Evolutionary conservation across 2,797 vertebrate genomes (phyloP).

Genomic region (Sebastes ruberrimus): DNA sequence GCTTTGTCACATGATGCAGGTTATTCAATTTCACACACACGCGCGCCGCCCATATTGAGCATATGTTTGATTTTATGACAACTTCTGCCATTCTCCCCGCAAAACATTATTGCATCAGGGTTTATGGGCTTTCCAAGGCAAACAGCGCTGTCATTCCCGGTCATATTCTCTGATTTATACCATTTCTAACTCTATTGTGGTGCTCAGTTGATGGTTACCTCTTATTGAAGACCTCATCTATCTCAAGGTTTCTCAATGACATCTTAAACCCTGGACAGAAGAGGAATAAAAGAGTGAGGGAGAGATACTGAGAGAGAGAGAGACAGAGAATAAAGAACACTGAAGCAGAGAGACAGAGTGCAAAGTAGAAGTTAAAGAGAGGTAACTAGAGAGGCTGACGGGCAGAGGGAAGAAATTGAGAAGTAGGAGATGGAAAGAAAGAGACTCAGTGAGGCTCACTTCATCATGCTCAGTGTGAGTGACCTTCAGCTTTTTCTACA

Average conservation of each 20-base stretch:
- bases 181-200: conserved; percentile 49
- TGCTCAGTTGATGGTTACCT: conserved; percentile 46
- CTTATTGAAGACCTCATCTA: conserved; percentile 62
- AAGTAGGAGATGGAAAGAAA: conserved; percentile 24
- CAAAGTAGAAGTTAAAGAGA: conserved; percentile 47
- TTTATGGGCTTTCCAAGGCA: conserved; percentile 65
- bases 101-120: conserved; percentile 66
- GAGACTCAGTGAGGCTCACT: conserved; percentile 39
- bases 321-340: conserved; percentile 12
- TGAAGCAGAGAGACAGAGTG: conserved; percentile 23
- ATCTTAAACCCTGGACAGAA: conserved; percentile 46
- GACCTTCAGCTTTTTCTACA: conserved; percentile 55
- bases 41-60: conserved; percentile 31
- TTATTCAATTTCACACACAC: conserved; percentile 61
- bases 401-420: conserved; percentile 32
- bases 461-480: conserved; percentile 42
- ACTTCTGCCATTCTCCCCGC: conserved; percentile 48
- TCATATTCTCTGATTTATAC: conserved; percentile 66
- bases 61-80: conserved; percentile 72
- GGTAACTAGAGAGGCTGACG: conserved; percentile 32
- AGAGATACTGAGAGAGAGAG: neutral
- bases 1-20: conserved; percentile 50
- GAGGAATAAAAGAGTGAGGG: conserved; percentile 7
- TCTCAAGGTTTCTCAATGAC: conserved; percentile 74
- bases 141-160: conserved; percentile 48